These are phyloP conservation scores for Isichthys henryi DNA, from an alignment of 2,113 vertebrate species.

Conservation along the genomic window DNA sequence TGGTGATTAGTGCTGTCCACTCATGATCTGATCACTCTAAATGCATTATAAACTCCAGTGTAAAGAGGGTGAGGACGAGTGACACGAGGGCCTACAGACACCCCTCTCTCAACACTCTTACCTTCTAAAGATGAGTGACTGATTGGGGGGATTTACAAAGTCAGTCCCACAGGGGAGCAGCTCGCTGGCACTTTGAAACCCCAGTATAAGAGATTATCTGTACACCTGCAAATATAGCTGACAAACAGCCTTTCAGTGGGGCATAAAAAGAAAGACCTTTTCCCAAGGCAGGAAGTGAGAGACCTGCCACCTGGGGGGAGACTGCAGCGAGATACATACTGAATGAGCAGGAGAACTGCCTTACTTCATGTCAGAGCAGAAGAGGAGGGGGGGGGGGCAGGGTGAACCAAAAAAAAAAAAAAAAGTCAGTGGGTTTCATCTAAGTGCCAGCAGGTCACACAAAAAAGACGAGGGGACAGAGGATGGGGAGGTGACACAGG, in stretches of 20 bases:
- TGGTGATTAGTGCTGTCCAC: background rate
- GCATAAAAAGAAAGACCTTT: background rate
- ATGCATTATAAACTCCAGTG: too few relatives aligned
- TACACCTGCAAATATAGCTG: background rate
- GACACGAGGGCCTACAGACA: background rate
- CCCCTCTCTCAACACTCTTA: background rate
- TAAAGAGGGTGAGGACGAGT: background rate
- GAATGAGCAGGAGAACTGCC: conserved; percentile 67
- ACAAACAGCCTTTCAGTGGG: background rate
- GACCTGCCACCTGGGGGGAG: background rate
- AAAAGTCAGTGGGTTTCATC: background rate
- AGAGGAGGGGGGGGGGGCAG: background rate
- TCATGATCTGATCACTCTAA: background rate
- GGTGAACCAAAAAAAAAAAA: background rate
- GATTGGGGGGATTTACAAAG: background rate
- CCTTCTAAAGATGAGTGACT: background rate
- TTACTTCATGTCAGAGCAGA: conserved; percentile 42
- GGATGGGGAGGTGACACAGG: background rate
- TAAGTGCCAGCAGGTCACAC: background rate
- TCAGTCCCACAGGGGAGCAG: background rate
- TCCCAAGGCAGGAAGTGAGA: background rate
- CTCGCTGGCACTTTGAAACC: background rate
- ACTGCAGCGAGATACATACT: conserved; percentile 44
- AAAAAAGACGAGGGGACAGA: background rate
- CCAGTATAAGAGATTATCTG: background rate